Percentiles rank a stretch among this genome's conserved stretches.
These are phyloP conservation scores for Ambastaia sidthimunki DNA, from an alignment of 2,797 vertebrate species.

Conservation along the genomic window DNA sequence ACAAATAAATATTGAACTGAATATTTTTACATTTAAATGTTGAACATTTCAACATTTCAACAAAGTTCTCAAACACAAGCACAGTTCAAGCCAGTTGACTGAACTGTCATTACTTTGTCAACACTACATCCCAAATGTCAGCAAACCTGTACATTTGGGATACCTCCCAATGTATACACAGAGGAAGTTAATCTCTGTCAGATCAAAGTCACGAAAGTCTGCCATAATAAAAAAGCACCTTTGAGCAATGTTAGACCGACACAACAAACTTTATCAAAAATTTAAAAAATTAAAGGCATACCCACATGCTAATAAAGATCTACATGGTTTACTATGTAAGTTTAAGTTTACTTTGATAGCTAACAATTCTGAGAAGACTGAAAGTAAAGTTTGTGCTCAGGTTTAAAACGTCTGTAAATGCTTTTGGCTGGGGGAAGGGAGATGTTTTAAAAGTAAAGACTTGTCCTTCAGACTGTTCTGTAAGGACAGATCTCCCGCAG, in stretches of 20 bases:
- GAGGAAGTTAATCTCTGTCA: neutral
- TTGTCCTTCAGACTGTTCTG: conserved; percentile 31
- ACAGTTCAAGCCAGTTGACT: no score
- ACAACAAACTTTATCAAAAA: neutral
- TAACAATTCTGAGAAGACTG: neutral
- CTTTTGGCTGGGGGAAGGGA: neutral
- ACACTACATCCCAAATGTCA: no score
- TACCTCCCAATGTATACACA: neutral
- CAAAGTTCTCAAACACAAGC: no score
- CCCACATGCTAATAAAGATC: neutral
- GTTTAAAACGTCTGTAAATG: neutral
- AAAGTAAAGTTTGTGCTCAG: neutral
- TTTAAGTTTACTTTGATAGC: neutral
- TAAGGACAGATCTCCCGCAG: conserved; percentile 24
- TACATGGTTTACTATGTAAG: neutral
- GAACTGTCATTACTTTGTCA: no score
- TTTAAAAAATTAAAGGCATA: neutral
- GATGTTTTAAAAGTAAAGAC: neutral
- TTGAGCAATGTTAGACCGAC: neutral
- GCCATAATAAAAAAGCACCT: neutral
- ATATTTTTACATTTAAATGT: neutral
- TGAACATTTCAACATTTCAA: no score
- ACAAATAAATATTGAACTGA: neutral
- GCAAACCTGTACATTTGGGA: neutral
- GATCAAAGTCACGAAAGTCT: neutral